A percentile compares a stretch with the other conserved stretches of the same genome.
These are phyloP conservation scores for Orius insidiosus DNA, from an alignment of 1,140 invertebrate genomes.

Conservation along the genomic window DNA sequence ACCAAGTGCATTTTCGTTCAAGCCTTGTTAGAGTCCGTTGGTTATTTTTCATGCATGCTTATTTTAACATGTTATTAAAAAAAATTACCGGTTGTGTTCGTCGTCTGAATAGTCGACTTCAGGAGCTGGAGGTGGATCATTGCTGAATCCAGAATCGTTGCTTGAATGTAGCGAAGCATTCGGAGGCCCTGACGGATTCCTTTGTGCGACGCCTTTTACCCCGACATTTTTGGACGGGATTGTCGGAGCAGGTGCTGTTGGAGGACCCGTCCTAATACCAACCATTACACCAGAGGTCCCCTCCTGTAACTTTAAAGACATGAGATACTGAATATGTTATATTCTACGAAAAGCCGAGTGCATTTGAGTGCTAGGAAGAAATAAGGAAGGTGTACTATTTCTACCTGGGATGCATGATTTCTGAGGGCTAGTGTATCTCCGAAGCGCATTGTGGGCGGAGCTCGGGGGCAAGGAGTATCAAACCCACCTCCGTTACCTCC, in stretches of 20 bases:
- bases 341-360: neutral
- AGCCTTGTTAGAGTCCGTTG: neutral
- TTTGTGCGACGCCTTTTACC: constrained; percentile 22
- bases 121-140: constrained; percentile 70
- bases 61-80: neutral
- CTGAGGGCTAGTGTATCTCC: constrained; percentile 25
- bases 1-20: neutral
- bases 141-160: constrained; percentile 80
- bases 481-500: constrained; percentile 24
- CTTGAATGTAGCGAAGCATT: constrained; percentile 71
- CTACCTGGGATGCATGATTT: constrained; percentile 23
- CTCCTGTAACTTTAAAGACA: constrained; percentile 2
- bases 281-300: constrained; percentile 4
- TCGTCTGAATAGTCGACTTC: constrained; percentile 81
- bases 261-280: constrained; percentile 18
- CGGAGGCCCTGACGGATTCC: constrained; percentile 22
- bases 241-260: constrained; percentile 19
- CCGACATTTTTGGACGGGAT: constrained; percentile 18
- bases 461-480: constrained; percentile 17
- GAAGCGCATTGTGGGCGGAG: constrained; percentile 20
- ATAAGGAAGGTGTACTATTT: neutral
- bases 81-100: constrained; percentile 52
- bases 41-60: neutral
- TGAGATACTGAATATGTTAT: neutral
- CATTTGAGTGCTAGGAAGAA: neutral